Percentiles rank a stretch among this genome's conserved stretches.
Evolutionary conservation across 2,113 vertebrate species (phyloP).

Genomic region (Indicator maculatus): DNA sequence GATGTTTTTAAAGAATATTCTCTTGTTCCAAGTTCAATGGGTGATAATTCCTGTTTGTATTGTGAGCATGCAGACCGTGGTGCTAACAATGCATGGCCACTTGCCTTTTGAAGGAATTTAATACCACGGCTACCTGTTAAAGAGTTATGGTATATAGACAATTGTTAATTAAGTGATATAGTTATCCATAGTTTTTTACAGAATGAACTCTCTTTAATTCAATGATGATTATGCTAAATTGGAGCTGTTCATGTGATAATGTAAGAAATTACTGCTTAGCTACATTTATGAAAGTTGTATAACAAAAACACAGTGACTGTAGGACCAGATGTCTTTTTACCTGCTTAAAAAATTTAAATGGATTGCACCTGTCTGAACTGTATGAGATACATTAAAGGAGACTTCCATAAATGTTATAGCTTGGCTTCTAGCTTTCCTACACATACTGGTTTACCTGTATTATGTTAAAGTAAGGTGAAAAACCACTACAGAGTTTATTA

Average conservation of each 20-base stretch:
- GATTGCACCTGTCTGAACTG: slow-evolving; percentile 81
- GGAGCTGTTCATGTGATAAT: slow-evolving; percentile 76
- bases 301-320: slow-evolving; percentile 76
- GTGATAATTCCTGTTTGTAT: slow-evolving; percentile 80
- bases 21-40: slow-evolving; percentile 75
- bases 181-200: slow-evolving; percentile 68
- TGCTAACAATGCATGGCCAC: slow-evolving; percentile 82
- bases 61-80: slow-evolving; percentile 83
- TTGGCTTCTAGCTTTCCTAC: slow-evolving; percentile 80
- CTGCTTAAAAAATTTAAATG: slow-evolving; percentile 80
- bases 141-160: slow-evolving; percentile 71
- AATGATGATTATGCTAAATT: slow-evolving; percentile 77
- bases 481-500: slow-evolving; percentile 72
- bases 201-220: slow-evolving; percentile 72
- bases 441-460: slow-evolving; percentile 79
- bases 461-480: slow-evolving; percentile 74
- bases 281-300: slow-evolving; percentile 81
- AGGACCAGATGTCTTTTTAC: slow-evolving; percentile 75
- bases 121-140: slow-evolving; percentile 74
- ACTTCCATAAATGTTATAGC: slow-evolving; percentile 82
- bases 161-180: slow-evolving; percentile 72
- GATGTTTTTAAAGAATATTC: slow-evolving; percentile 77
- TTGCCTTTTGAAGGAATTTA: slow-evolving; percentile 76
- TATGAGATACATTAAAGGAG: slow-evolving; percentile 78
- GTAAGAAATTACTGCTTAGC: slow-evolving; percentile 72